These are phyloP conservation scores for Tenthredo livida DNA, from an alignment of 2,888 invertebrate genomes.

Conservation along the genomic window DNA sequence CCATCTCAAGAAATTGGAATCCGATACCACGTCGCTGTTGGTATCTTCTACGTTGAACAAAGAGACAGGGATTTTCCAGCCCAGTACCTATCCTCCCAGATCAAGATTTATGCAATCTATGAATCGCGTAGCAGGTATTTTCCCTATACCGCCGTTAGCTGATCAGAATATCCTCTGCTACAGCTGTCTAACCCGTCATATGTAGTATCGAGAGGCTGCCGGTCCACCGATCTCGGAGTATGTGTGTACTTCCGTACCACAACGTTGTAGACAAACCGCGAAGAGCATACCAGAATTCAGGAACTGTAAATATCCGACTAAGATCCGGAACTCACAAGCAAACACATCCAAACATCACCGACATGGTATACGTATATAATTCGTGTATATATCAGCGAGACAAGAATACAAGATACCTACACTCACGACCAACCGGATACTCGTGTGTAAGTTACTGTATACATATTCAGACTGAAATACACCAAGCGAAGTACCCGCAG, in stretches of 20 bases:
- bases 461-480: background rate
- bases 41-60: constrained; percentile 23
- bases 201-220: background rate
- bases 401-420: constrained; percentile 35
- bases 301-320: constrained; percentile 45
- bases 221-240: background rate
- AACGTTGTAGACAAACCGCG: constrained; percentile 11
- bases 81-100: background rate
- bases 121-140: constrained; percentile 24
- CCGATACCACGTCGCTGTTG: constrained; percentile 42
- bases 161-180: constrained; percentile 23
- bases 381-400: background rate
- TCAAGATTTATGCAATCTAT: background rate
- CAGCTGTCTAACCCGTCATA: constrained; percentile 4
- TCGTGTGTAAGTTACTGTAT: background rate
- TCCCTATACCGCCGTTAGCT: background rate
- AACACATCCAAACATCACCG: background rate
- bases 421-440: constrained; percentile 11
- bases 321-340: constrained; percentile 23
- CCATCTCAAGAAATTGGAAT: constrained; percentile 48
- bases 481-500: constrained; percentile 15
- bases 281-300: constrained; percentile 21
- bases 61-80: constrained; percentile 12
- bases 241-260: constrained; percentile 4
- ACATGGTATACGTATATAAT: background rate